Evolutionary conservation across 2,888 invertebrate species (phyloP), one percentile per base, ranked within the genome.

Genomic region (Stegana nigrithorax): DNA sequence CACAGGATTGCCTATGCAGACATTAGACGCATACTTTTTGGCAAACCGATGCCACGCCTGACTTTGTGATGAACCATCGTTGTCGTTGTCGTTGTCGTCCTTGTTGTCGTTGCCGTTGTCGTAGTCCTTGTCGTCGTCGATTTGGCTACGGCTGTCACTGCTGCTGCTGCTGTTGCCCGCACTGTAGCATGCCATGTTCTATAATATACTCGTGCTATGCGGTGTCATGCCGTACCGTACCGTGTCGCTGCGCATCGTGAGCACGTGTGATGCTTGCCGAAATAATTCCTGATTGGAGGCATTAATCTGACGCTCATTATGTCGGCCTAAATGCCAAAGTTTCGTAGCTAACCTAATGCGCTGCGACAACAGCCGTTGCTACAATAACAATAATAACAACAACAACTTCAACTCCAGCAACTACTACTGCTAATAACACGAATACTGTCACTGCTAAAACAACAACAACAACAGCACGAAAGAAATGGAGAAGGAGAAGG

Each of bases 281-380:
- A 55, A 55, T 55, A 55, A 55, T 55, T 55, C 32, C 53, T 19
- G 53, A 55, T 55, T 55, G 32, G 32, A 32, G 36, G n/a, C 53
- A 55, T 55, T 55, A 55, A 55, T 55, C 53, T 36, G 53, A 55
- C 36, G 53, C 53, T 55, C 53, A 55, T 55, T 55, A 55, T 55
- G 53, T 55, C 32, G 32, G 53, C 53, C 53, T 55, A 55, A 55
- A 55, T 55, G 21, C 53, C 53, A 55, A 55, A 51, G 27, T 26
- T 51, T 51, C 12, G 17, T 10, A 39, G 5, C 5, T 6, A 4
- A 36, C 36, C n/a, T 17, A 39, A 39, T 17, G 17, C 23, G 45
- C 23, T 21, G 19, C 21, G 12, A 23, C 23, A 45, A 45, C 45
- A 45, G 21, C 17, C 45, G 32, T n/a, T 32, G 32, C 32, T 2